Evolutionary conservation across 2,888 invertebrate genomes (phyloP).

Genomic region (Oligia fasciuncula): DNA sequence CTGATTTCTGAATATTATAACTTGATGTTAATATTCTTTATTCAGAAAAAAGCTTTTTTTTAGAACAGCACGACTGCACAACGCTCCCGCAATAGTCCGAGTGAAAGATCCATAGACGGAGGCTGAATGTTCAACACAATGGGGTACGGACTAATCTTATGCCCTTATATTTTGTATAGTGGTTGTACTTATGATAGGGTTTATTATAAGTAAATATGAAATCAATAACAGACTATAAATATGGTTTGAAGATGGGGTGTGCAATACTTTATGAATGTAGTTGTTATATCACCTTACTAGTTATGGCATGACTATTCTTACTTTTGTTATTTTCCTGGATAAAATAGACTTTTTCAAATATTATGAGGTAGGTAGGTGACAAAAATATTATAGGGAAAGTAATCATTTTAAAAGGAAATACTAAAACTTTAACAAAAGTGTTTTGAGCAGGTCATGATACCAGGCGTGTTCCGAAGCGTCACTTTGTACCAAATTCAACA

Average conservation of each 20-base stretch:
- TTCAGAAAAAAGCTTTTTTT: conserved; percentile 74
- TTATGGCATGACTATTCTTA: neutral
- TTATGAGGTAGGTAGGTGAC: neutral
- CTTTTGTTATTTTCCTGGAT: neutral
- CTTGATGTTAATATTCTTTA: conserved; percentile 74
- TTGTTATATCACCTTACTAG: neutral
- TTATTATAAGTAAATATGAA: conserved; percentile 75
- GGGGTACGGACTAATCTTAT: conserved; percentile 79
- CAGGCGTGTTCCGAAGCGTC: conserved; percentile 51
- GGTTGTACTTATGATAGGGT: conserved; percentile 80
- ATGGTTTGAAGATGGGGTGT: conserved; percentile 14
- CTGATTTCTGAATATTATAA: conserved; percentile 77
- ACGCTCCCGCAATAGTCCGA: conserved; percentile 78
- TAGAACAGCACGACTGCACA: conserved; percentile 83
- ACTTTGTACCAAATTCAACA: conserved; percentile 67
- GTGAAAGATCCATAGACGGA: conserved; percentile 82
- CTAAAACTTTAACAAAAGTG: neutral
- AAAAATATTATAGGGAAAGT: conserved; percentile 6
- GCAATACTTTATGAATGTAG: conserved; percentile 19
- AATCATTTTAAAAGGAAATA: conserved; percentile 10
- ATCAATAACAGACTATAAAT: conserved; percentile 77
- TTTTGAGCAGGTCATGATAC: conserved; percentile 43
- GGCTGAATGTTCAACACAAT: conserved; percentile 81
- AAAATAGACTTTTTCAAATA: neutral
- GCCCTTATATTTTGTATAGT: conserved; percentile 77